Evolutionary conservation across 2,888 invertebrate species (phyloP).

Genomic region (Flexamia atlantica): DNA sequence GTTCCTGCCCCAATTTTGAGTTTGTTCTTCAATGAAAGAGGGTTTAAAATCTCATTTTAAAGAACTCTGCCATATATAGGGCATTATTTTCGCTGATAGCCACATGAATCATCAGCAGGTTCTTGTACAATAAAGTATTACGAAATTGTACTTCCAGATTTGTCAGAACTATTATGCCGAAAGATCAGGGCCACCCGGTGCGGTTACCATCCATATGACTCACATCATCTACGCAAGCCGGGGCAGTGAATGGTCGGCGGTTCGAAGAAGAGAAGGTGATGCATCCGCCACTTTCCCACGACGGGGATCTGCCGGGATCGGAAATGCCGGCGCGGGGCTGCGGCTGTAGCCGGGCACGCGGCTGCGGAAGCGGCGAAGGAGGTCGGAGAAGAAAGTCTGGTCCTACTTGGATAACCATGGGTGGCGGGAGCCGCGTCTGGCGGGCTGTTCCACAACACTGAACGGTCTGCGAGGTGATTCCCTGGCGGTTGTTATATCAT

Average conservation of each 20-base stretch:
- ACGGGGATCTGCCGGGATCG: constrained; percentile 1
- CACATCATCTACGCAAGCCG: background rate
- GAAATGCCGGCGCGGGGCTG: background rate
- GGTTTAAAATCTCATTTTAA: too few relatives aligned
- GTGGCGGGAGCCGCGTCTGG: constrained; percentile 22
- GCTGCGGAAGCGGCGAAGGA: constrained; percentile 26
- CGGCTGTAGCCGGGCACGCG: constrained; percentile 6
- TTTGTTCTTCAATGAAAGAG: too few relatives aligned
- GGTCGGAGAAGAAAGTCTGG: constrained; percentile 41
- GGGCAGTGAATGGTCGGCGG: background rate
- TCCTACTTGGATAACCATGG: constrained; percentile 51
- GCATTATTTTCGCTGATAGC: too few relatives aligned
- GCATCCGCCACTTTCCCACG: constrained; percentile 48
- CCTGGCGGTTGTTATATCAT: too few relatives aligned
- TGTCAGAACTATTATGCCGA: too few relatives aligned
- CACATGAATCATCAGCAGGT: too few relatives aligned
- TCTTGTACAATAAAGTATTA: too few relatives aligned
- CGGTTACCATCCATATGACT: background rate
- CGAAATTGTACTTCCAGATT: too few relatives aligned
- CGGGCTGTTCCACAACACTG: background rate
- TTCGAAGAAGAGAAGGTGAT: constrained; percentile 37
- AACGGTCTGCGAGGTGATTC: too few relatives aligned
- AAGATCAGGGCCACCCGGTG: background rate
- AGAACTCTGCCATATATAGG: too few relatives aligned
- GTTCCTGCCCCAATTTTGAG: too few relatives aligned